Conservation (phyloP, 2,113 vertebrate genomes). For the Bathybates hornii region DNA sequence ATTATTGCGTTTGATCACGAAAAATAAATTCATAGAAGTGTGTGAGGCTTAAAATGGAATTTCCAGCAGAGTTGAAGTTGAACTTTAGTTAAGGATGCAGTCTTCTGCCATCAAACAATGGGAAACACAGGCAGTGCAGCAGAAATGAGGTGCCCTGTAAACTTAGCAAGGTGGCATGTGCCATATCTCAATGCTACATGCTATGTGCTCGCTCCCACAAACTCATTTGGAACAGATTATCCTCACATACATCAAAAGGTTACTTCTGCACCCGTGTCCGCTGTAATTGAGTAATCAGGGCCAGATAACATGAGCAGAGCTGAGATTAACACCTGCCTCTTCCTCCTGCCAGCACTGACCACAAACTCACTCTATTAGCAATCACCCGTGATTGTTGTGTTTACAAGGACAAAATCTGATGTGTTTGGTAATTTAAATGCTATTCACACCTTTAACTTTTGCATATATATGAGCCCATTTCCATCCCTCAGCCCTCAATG, state of each 20-base stretch:
- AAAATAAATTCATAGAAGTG: background rate
- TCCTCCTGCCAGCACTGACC: conserved; percentile 9
- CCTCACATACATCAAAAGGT: background rate
- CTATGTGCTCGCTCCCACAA: background rate
- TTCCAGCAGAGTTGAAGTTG: background rate
- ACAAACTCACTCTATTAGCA: conserved; percentile 26
- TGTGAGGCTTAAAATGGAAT: background rate
- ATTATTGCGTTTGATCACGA: background rate
- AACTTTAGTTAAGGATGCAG: background rate
- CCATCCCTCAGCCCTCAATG: conserved; percentile 19
- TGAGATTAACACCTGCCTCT: conserved; percentile 17
- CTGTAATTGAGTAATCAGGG: conserved; percentile 3
- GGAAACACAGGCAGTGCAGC: background rate
- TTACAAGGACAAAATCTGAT: conserved; percentile 41
- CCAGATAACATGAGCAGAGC: conserved; percentile 4
- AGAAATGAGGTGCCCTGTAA: background rate
- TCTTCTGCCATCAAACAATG: background rate
- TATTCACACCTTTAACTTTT: conserved; percentile 47
- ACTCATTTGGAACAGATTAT: background rate
- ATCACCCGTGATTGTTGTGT: conserved; percentile 33
- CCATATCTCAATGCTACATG: background rate
- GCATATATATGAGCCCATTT: conserved; percentile 61
- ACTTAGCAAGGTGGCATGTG: background rate
- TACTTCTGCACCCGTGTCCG: background rate
- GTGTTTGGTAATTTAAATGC: conserved; percentile 43